Base-by-base conservation (phyloP, 2,888 invertebrate genomes). In the Sinhomidia bicolor region DNA sequence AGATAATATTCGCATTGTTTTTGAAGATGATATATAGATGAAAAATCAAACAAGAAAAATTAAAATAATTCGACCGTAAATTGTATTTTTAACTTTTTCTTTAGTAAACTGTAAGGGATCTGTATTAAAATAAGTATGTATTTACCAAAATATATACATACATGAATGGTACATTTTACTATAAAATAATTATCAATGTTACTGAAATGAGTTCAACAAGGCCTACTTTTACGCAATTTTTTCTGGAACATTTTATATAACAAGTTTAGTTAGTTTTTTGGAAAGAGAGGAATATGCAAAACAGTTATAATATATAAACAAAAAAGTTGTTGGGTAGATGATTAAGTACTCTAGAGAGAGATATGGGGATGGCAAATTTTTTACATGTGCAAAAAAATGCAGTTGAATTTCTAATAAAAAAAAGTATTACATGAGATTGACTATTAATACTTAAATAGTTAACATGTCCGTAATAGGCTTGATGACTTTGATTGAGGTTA, bases 201-300 rank as follows among this genome's bases (percentile, higher is more conserved):
- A 68, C 71, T 71, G 51, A 78, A 51, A 78, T 32, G 71, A 83
- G 68, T 83, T 83, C 83, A 83, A 71, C 68, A 71, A 83, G 83
- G 83, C 83, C 83, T 83, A 83, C 54, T 41, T 23, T 1, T 14
- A 44, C 20, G 44, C 41, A 71, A 47, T 14, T 20, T 44, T 71
- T 71, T 14, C 71, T 71, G 71, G 44, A 71, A 71, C 71, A 71
- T 71, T 71, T 71, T 71, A 20, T 71, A 71, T 12, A 17, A 7
- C 68, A 9, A 6, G 12, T 65, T 29, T n/a, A 32, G 29, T 3
- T 29, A 14, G 17, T 29, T 65, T 29, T 20, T 23, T 23, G 7
- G 9, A 60, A 26, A 29, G 9, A 29, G 29, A 1, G 23, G 5
- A 1, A 60, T 62, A 29, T 29, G 9, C 26, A 17, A 32, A 41